Evolutionary conservation across 2,797 vertebrate species (phyloP), one percentile per base, ranked within the genome.

Genomic region (Podarcis lilfordi): DNA sequence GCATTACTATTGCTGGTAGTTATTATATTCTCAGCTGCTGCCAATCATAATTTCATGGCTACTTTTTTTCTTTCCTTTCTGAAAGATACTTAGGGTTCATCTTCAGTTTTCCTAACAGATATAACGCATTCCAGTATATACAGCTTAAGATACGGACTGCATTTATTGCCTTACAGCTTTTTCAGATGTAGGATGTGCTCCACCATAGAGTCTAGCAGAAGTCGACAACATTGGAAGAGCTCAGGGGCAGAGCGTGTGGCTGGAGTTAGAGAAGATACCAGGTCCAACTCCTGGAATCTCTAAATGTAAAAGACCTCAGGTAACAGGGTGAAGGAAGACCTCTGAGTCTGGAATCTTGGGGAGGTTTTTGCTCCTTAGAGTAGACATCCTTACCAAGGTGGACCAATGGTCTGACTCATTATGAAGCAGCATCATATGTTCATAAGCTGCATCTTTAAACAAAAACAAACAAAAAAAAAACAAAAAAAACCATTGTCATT

Each of bases 191-290:
- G 96, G 95, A 95, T 92, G 95, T 91, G 88, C 95, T 93, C 91
- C 91, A 94, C 94, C 93, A 92, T 89, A 91, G 95, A 97, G 87
- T 96, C 91, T 94, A 93, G 94, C 95, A 94, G 95, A 92, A 95
- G 96, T 96, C 91, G 82, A 80, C 92, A 64, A 86, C 2, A 4
- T 10, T 8, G 25, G n/a, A 75, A 19, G 4, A 27, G 37, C 25
- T 27, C 69, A 75, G 45, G 72, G 68, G 40, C 15, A 64, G 32
- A 37, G 78, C 35, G 66, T 11, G 9, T 15, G 21, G 21, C 32
- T 61, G 66, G 68, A 59, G 79, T 27, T 11, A 23, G 10, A 21
- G 37, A 37, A 0, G 4, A 17, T 71, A 40, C 43, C n/a, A 21
- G 6, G 69, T 81, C 66, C 19, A 75, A 21, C 72, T 8, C 23